Conservation (phyloP, 2,797 vertebrate genomes). For the Hippopotamyrus pictus region DNA sequence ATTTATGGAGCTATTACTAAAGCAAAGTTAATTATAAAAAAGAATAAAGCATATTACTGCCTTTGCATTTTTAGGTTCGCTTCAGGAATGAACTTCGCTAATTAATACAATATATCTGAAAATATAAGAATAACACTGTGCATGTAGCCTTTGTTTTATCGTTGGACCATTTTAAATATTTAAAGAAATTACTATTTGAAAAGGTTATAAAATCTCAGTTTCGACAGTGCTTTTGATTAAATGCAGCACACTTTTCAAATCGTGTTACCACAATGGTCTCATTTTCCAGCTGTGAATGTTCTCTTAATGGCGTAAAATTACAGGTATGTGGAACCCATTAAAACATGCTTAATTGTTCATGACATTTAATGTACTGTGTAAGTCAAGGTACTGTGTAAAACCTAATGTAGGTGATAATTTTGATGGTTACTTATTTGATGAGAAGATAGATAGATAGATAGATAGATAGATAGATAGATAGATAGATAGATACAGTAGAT, state of each 20-base stretch:
- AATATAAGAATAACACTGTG: constrained; percentile 7
- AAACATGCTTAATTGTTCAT: background rate
- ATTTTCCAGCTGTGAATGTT: background rate
- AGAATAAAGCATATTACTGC: background rate
- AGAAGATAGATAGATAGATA: background rate
- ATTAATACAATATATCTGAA: constrained; percentile 6
- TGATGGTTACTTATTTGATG: background rate
- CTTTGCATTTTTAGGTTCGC: background rate
- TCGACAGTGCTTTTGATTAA: background rate
- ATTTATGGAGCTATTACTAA: constrained; percentile 25
- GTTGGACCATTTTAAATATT: background rate
- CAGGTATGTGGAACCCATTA: background rate
- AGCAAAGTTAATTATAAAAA: constrained; percentile 16
- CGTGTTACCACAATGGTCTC: background rate
- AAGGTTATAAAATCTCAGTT: background rate
- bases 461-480: background rate
- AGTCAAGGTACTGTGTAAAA: background rate
- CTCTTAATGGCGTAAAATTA: background rate
- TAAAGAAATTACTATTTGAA: background rate
- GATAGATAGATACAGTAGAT: background rate
- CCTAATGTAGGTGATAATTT: background rate
- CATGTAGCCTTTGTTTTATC: background rate
- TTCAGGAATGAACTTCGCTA: background rate
- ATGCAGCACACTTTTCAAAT: background rate
- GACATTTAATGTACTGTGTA: background rate